Conservation (phyloP, 2,113 vertebrate species). For the Anoplopoma fimbria region DNA sequence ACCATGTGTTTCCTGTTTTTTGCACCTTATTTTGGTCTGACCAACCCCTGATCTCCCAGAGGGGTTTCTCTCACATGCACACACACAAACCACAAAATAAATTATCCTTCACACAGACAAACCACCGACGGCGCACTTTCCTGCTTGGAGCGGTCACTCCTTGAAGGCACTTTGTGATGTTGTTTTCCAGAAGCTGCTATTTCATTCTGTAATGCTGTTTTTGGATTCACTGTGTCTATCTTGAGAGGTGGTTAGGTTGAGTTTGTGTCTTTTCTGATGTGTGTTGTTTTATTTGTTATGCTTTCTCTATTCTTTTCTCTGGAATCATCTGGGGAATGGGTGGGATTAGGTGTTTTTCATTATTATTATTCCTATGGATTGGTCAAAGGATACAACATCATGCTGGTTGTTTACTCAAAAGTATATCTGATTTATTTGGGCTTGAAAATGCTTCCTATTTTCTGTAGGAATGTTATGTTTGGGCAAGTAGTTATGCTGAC, state of each 20-base stretch:
- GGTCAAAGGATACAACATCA: background rate
- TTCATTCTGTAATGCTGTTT: constrained; percentile 49
- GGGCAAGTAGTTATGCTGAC: background rate
- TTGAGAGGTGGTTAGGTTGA: constrained; percentile 6
- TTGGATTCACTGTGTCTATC: constrained; percentile 37
- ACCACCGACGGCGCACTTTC: constrained; percentile 40
- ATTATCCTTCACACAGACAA: constrained; percentile 45
- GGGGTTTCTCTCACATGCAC: background rate
- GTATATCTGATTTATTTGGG: constrained; percentile 39
- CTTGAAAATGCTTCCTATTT: constrained; percentile 24
- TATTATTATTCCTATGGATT: background rate
- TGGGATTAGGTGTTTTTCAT: background rate
- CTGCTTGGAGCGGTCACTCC: constrained; percentile 31
- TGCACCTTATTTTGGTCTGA: constrained; percentile 41
- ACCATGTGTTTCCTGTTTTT: constrained; percentile 74
- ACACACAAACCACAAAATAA: constrained; percentile 33
- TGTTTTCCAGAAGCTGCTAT: constrained; percentile 52
- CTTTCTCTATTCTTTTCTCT: background rate
- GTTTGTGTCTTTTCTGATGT: background rate
- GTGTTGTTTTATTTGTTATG: background rate
- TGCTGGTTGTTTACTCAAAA: constrained; percentile 30
- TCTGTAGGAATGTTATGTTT: constrained; percentile 15
- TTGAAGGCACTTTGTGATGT: constrained; percentile 41
- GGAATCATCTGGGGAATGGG: background rate
- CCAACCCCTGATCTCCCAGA: constrained; percentile 33